Conservation (phyloP, 2,797 vertebrate species). For the Oophaga sylvatica region DNA sequence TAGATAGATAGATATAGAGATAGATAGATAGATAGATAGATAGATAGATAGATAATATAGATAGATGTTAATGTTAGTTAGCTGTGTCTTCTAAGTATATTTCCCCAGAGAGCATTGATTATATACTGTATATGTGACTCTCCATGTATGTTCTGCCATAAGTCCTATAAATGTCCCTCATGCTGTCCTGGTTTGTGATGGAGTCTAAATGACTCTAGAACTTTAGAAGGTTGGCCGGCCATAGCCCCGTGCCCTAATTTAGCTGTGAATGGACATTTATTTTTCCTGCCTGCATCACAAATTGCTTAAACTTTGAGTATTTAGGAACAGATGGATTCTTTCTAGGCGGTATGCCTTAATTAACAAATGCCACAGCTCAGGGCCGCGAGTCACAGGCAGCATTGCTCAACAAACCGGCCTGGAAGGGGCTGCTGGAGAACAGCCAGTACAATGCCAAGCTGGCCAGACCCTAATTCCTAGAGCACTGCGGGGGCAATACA, state of each 20-base stretch:
- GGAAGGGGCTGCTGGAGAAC: constrained; percentile 75
- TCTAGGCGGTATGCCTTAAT: constrained; percentile 67
- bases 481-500: constrained; percentile 44
- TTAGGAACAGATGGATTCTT: constrained; percentile 69
- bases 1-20: not conserved
- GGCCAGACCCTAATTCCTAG: constrained; percentile 59
- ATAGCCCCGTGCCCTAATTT: not conserved
- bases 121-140: not conserved
- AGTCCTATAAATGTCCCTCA: not conserved
- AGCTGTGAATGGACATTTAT: not conserved
- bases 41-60: not conserved
- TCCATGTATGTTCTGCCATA: not conserved
- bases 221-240: not conserved
- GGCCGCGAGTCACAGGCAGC: constrained; percentile 52
- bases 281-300: constrained; percentile 28
- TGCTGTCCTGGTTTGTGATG: not conserved
- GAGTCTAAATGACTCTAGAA: not conserved
- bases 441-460: constrained; percentile 33
- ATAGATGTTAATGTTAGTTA: no score
- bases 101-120: no score
- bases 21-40: constrained; percentile 7
- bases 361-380: constrained; percentile 65
- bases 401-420: constrained; percentile 50
- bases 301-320: constrained; percentile 52
- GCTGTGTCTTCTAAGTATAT: no score